Conservation (phyloP, 2,113 vertebrate genomes). For the Choloepus hoffmanni region DNA sequence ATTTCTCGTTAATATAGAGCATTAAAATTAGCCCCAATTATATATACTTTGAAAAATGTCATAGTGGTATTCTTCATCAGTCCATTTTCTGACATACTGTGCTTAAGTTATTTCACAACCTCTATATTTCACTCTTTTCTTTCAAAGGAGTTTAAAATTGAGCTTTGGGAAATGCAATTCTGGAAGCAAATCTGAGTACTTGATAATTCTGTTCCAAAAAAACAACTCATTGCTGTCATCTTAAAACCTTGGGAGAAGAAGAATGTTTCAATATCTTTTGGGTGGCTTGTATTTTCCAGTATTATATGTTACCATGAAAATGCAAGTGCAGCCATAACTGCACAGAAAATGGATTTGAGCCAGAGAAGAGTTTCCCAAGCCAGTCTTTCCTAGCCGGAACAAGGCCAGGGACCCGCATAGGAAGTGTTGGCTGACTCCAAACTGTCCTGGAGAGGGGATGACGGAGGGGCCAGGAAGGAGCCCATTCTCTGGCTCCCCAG, state of each 20-base stretch:
- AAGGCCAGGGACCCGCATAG: too few species aligned
- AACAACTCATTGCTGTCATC: conserved; percentile 49
- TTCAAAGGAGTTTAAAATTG: conserved; percentile 40
- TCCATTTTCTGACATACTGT: not conserved
- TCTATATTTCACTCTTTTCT: conserved; percentile 36
- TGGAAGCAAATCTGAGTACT: conserved; percentile 60
- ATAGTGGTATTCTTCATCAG: not conserved
- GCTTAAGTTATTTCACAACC: conserved; percentile 47
- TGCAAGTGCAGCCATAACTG: conserved; percentile 14
- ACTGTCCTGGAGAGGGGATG: too few species aligned
- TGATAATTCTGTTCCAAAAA: conserved; percentile 62
- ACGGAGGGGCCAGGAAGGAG: too few species aligned
- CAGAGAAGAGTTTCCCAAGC: too few species aligned
- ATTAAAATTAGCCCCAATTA: not conserved
- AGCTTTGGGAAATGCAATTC: conserved; percentile 66
- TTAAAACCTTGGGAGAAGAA: conserved; percentile 71
- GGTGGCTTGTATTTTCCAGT: conserved; percentile 4
- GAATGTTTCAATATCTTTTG: conserved; percentile 31
- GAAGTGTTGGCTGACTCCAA: too few species aligned
- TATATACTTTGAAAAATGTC: not conserved
- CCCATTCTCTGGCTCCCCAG: too few species aligned
- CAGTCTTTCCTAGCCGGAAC: too few species aligned
- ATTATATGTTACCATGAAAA: conserved; percentile 58
- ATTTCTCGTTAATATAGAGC: not conserved
- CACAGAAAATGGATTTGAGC: conserved; percentile 1